Evolutionary conservation across 1,140 invertebrate genomes (phyloP), one percentile per base, ranked within the genome.

Genomic region (Trinorchestia longiramus): DNA sequence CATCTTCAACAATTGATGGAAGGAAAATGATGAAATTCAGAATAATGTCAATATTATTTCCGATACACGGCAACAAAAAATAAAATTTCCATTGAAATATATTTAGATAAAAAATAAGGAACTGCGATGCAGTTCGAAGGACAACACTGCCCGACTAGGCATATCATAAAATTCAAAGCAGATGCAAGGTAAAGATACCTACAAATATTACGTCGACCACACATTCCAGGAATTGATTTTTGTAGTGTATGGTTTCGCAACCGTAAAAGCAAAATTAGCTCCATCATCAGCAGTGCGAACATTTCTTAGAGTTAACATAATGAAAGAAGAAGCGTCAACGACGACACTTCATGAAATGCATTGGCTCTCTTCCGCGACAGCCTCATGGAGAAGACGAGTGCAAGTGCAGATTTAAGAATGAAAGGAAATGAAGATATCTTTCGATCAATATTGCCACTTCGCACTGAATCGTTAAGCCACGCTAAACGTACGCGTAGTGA

Each of bases 1-100:
- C 28, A 36, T 77, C 62, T 77, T 77, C 36, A 11, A 77, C 62
- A 77, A 77, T 28, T 36, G 62, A 77, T 23, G 28, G 8, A 77
- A 77, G 62, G 62, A 28, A 77, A 77, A 77, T 77, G 62, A 77
- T 36, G 15, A 77, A 77, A 77, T 77, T 11, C 62, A 19, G 62
- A 77, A 36, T 77, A 36, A 77, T 77, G 36, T 77, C 62, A 77
- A 77, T 77, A 77, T 77, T 77, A 77, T 77, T 77, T 77, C 36
- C 62, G 62, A 77, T 77, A 77, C 62, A 77, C 36, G 62, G 62
- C 62, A 77, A 77, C 62, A 77, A 77, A 77, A 77, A 77, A 77
- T 77, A 77, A 77, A 77, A 23, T 77, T 77, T 77, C 62, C 62
- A 53, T 53, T 53, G 47, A 53, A 8, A 53, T 53, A 53, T 53